Conservation (phyloP, 92 coral and sea anemone species). For the Heliopora coerulea region DNA sequence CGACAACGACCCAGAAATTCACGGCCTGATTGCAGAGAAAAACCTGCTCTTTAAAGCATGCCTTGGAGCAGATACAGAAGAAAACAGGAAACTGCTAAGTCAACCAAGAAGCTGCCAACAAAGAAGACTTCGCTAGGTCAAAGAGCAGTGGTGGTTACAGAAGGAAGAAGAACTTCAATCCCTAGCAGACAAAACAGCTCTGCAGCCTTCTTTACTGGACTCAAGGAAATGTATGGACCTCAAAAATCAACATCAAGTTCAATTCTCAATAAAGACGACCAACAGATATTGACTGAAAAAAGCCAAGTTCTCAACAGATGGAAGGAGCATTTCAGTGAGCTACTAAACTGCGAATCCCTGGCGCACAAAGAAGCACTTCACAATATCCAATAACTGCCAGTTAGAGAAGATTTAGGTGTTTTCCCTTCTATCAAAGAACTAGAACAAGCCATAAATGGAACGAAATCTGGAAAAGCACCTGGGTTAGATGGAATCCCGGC, state of each 20-base stretch:
- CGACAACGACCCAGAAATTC: slow-evolving; percentile 7
- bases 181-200: slow-evolving; percentile 16
- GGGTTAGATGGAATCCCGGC: background rate
- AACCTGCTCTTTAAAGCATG: slow-evolving; percentile 1
- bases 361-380: slow-evolving; percentile 16
- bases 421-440: background rate
- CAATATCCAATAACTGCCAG: background rate
- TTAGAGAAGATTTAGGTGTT: background rate
- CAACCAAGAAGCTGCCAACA: slow-evolving; percentile 1
- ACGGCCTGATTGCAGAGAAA: slow-evolving; percentile 5
- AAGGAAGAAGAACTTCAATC: slow-evolving; percentile 16
- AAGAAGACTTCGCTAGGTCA: slow-evolving; percentile 18
- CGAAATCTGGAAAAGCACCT: too few relatives aligned
- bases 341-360: slow-evolving; percentile 1
- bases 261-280: background rate
- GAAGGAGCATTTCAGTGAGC: slow-evolving; percentile 1
- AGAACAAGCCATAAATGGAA: background rate
- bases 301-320: background rate
- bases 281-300: background rate
- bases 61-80: background rate
- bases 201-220: too few relatives aligned
- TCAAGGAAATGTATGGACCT: background rate
- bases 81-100: background rate
- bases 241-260: slow-evolving; percentile 8
- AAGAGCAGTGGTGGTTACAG: slow-evolving; percentile 6